A percentile compares a stretch with the other conserved stretches of the same genome.
phyloP scores from a whole-genome alignment of 2,797 vertebrate species.

The Distichodus sexfasciatus region DNA sequence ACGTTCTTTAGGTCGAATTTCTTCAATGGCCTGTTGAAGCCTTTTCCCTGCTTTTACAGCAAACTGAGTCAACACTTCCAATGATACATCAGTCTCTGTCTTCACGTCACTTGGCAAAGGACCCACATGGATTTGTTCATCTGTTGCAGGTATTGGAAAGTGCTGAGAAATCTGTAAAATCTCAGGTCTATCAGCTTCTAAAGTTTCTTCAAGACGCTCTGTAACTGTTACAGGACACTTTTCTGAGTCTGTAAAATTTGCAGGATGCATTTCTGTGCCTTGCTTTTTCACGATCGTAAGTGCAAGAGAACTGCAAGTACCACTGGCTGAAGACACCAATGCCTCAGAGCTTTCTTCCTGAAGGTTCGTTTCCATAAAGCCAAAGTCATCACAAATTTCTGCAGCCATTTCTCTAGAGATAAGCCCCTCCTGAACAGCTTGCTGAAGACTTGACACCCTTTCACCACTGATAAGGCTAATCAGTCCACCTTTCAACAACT shows the following conservation, averaged over 20 bases:
- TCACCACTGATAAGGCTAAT: slow-evolving; percentile 69
- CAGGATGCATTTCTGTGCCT: slow-evolving; percentile 28
- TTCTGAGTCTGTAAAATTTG: slow-evolving; percentile 35
- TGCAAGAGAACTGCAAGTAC: slow-evolving; percentile 42
- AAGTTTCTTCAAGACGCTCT: not conserved
- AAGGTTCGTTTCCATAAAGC: slow-evolving; percentile 33
- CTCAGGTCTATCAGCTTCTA: slow-evolving; percentile 18
- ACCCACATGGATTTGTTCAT: slow-evolving; percentile 27
- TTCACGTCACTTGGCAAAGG: slow-evolving; percentile 24
- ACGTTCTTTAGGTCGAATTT: slow-evolving; percentile 52
- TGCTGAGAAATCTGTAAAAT: slow-evolving; percentile 15
- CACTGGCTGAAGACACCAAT: slow-evolving; percentile 50
- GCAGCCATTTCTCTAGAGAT: slow-evolving; percentile 71
- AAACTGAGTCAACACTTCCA: slow-evolving; percentile 66
- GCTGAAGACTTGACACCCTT: slow-evolving; percentile 65
- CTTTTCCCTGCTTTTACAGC: slow-evolving; percentile 68
- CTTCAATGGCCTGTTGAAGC: slow-evolving; percentile 65
- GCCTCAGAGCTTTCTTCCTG: slow-evolving; percentile 45
- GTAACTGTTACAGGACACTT: not conserved
- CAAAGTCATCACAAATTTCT: slow-evolving; percentile 57
- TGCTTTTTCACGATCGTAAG: slow-evolving; percentile 38
- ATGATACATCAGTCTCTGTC: slow-evolving; percentile 53
- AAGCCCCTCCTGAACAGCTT: slow-evolving; percentile 73
- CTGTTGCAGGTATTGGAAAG: not conserved
- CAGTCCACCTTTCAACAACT: slow-evolving; percentile 78